Evolutionary conservation across 2,113 vertebrate species (phyloP), one percentile per base, ranked within the genome.

Genomic region (Gymnogyps californianus): DNA sequence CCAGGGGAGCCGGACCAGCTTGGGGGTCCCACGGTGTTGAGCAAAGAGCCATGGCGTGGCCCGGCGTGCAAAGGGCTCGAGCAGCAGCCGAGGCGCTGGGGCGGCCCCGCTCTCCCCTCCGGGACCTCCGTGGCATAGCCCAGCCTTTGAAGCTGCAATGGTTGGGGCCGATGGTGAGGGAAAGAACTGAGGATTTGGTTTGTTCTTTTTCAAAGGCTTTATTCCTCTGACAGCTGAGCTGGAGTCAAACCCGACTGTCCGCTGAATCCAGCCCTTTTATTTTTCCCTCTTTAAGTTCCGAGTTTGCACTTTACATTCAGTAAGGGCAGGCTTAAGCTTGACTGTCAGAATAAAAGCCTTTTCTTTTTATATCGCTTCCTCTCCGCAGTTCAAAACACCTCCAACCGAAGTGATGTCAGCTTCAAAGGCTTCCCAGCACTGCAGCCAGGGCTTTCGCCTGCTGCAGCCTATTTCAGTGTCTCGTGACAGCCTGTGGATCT

Each of bases 121-220:
- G 6, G 66, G 40, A 74, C 80, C 62, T 57, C 62, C 16, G 1
- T 0, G 25, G 59, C 76, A 22, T 13, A 57, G 75, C 79, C 66
- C n/a, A 55, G 93, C 84, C 93, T 96, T 96, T 96, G 91, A 96
- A 96, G 90, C 74, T 69, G 61, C 72, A 44, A 17, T 6, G 10
- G 69, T 0, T 7, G 16, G 38, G 69, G 89, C 89, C 92, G 94
- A 32, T 3, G 12, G 69, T 44, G 65, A 28, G 29, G 94, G 59
- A 91, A 84, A 87, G 83, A 76, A 32, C 47, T 72, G 93, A 96
- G 87, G 80, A 72, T 91, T 76, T 65, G 92, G 75, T 89, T 95
- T 95, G 91, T 92, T 97, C 95, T 97, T 94, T 78, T 94, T 95
- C 83, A 96, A 96, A 97, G 95, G 65, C 77, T 94, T 96, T 94